Evolutionary conservation across 1,140 invertebrate genomes (phyloP).

Genomic region (Bombus superbus): DNA sequence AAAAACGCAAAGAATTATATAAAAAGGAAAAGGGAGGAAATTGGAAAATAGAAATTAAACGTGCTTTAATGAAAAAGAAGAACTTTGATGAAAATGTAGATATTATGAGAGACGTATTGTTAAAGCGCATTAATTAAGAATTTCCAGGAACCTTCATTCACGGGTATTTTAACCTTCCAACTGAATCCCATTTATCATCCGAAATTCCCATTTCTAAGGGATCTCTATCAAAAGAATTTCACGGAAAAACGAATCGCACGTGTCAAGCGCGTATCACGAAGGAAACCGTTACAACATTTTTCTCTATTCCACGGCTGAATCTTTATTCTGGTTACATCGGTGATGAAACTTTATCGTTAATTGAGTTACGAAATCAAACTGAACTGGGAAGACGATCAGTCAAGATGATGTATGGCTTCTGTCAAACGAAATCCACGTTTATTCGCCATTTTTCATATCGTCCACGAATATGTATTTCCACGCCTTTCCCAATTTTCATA

Average conservation of each 20-base stretch:
- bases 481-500: background rate
- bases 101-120: too few species aligned
- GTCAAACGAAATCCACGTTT: constrained; percentile 15
- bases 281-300: background rate
- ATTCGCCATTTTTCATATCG: background rate
- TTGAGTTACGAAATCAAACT: constrained; percentile 16
- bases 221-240: too few species aligned
- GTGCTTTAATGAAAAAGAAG: too few species aligned
- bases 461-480: background rate
- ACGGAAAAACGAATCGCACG: too few species aligned
- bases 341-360: constrained; percentile 13
- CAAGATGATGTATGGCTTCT: constrained; percentile 15
- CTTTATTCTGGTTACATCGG: background rate
- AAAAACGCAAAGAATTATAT: background rate
- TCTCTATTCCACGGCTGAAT: background rate
- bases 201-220: too few species aligned
- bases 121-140: too few species aligned
- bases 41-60: too few species aligned
- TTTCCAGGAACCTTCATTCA: too few species aligned
- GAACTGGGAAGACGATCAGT: constrained; percentile 8
- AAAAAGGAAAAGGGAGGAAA: background rate
- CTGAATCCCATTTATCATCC: too few species aligned
- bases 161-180: too few species aligned
- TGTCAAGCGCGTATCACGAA: background rate
- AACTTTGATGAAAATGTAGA: too few species aligned